Conservation (phyloP, 2,113 vertebrate genomes). For the Platichthys stellatus region DNA sequence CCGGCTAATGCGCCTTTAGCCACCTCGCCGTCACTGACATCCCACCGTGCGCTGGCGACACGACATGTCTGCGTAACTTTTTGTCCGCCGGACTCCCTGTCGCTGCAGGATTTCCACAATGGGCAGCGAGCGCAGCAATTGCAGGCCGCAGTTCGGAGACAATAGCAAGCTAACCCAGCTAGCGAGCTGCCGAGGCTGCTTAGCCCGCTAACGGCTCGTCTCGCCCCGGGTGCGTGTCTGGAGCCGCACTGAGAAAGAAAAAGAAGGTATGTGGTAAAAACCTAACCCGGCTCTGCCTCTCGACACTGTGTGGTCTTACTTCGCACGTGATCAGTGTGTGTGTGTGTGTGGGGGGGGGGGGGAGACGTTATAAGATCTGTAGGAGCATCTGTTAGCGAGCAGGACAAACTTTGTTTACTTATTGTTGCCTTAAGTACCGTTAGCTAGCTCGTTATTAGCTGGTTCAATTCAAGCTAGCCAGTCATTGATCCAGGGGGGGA, state of each 20-base stretch:
- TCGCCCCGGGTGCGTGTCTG: slow-evolving; percentile 28
- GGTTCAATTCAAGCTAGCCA: slow-evolving; percentile 44
- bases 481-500: slow-evolving; percentile 4
- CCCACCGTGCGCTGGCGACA: slow-evolving; percentile 40
- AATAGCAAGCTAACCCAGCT: slow-evolving; percentile 71
- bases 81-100: slow-evolving; percentile 17
- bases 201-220: slow-evolving; percentile 53
- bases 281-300: slow-evolving; percentile 24
- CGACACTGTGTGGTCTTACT: slow-evolving; percentile 35
- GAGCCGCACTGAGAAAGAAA: slow-evolving; percentile 47
- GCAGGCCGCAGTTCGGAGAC: slow-evolving; percentile 76
- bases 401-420: slow-evolving; percentile 59
- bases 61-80: slow-evolving; percentile 44
- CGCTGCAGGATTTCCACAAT: slow-evolving; percentile 29
- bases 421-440: slow-evolving; percentile 20
- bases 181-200: slow-evolving; percentile 54
- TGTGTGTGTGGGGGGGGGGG: background rate
- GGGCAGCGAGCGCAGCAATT: slow-evolving; percentile 68
- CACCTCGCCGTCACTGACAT: slow-evolving; percentile 44
- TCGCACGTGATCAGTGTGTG: slow-evolving; percentile 37
- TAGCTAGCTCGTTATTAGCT: slow-evolving; percentile 49
- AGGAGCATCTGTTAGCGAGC: background rate
- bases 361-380: background rate
- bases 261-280: slow-evolving; percentile 55
- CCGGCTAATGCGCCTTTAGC: slow-evolving; percentile 58